Evolutionary conservation across 2,113 vertebrate genomes (phyloP).

Genomic region (Mungos mungo): DNA sequence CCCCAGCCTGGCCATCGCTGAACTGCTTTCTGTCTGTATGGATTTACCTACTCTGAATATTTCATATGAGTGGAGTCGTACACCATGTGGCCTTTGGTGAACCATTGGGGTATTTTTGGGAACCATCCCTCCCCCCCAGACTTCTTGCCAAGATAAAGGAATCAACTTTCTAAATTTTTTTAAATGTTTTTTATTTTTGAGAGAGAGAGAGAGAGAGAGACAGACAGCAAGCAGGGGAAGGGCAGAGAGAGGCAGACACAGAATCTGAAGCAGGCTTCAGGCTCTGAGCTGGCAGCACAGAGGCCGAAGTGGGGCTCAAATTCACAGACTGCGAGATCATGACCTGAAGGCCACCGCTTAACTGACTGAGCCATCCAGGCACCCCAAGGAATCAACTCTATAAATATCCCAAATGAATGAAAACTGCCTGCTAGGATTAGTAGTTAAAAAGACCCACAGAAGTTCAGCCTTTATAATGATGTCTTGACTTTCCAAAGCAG

Average conservation of each 20-base stretch:
- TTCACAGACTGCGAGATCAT: too few species aligned
- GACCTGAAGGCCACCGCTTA: too few species aligned
- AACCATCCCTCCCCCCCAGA: background rate
- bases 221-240: too few species aligned
- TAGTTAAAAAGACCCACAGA: background rate
- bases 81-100: background rate
- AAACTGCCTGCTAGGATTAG: background rate
- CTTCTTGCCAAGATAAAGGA: background rate
- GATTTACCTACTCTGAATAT: background rate
- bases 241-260: too few species aligned
- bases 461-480: background rate
- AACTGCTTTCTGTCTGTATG: background rate
- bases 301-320: too few species aligned
- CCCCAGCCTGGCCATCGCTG: background rate
- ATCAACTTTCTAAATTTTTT: background rate
- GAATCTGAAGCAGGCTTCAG: too few species aligned
- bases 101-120: background rate
- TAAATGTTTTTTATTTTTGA: too few species aligned
- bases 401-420: constrained; percentile 9
- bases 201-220: too few species aligned
- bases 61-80: background rate
- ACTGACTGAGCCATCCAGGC: too few species aligned
- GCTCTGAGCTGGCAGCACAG: too few species aligned
- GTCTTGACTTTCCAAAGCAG: background rate
- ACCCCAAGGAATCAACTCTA: background rate